These are phyloP conservation scores for Drosophila ficusphila DNA, from an alignment of 1,140 invertebrate species.

Conservation along the genomic window DNA sequence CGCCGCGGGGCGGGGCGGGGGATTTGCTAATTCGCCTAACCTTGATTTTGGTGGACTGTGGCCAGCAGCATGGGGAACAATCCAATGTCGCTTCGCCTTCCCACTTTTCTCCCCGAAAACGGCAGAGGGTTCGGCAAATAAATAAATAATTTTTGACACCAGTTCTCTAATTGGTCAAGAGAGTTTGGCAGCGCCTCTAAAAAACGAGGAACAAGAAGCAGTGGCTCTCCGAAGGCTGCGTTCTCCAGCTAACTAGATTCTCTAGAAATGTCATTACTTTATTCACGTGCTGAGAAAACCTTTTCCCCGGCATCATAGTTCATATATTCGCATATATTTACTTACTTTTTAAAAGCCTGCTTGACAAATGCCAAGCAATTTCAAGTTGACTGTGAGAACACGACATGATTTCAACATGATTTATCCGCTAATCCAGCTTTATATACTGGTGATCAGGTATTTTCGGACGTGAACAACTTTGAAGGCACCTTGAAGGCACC, in stretches of 20 bases:
- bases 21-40: slow-evolving; percentile 68
- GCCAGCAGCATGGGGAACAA: slow-evolving; percentile 14
- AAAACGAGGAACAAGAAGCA: neutral
- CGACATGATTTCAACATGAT: slow-evolving; percentile 56
- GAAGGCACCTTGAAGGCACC: too few species aligned
- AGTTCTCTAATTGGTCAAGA: slow-evolving; percentile 64
- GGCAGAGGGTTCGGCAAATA: slow-evolving; percentile 51
- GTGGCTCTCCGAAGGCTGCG: neutral
- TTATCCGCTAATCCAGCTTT: slow-evolving; percentile 4
- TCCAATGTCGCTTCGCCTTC: slow-evolving; percentile 26
- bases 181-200: neutral
- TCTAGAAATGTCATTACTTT: slow-evolving; percentile 2
- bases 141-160: slow-evolving; percentile 74
- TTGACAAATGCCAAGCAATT: slow-evolving; percentile 57
- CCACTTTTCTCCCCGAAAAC: slow-evolving; percentile 63
- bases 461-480: neutral
- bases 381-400: slow-evolving; percentile 41
- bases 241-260: neutral
- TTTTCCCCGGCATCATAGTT: neutral
- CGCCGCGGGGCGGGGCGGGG: neutral
- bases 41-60: slow-evolving; percentile 58
- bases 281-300: slow-evolving; percentile 15
- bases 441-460: neutral
- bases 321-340: slow-evolving; percentile 23
- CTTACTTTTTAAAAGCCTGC: slow-evolving; percentile 17